Conservation (phyloP, 2,888 invertebrate genomes). For the Chrysomela aeneicollis region DNA sequence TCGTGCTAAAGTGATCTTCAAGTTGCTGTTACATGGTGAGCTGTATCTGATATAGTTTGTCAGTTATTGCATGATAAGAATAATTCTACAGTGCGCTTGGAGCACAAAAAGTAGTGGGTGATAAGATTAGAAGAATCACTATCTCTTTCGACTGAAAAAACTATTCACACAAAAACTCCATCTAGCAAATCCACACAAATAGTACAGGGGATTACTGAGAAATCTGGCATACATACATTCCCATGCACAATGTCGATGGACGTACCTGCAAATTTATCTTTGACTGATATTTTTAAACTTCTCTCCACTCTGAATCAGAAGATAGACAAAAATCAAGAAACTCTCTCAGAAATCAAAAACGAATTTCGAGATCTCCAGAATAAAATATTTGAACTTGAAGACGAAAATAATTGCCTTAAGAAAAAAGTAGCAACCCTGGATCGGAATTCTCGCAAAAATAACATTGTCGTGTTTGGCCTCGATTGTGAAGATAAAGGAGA, state of each 20-base stretch:
- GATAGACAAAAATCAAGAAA: neutral
- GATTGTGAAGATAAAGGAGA: neutral
- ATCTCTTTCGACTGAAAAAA: neutral
- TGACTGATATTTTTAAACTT: neutral
- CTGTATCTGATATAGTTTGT: neutral
- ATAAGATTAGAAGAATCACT: neutral
- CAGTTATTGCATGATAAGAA: neutral
- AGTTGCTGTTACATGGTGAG: neutral
- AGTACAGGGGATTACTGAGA: neutral
- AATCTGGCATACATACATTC: neutral
- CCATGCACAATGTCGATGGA: neutral
- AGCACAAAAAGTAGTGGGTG: neutral
- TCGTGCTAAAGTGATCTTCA: neutral
- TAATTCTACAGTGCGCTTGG: neutral
- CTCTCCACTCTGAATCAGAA: neutral
- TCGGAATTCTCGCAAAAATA: neutral
- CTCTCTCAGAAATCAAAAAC: neutral
- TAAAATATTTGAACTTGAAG: neutral
- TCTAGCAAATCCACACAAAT: neutral
- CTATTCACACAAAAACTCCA: neutral
- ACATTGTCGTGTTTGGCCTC: neutral
- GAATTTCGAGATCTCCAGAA: neutral
- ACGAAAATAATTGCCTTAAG: neutral
- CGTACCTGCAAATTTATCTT: neutral
- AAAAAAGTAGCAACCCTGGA: neutral